Evolutionary conservation across 2,113 vertebrate species (phyloP), one percentile per base, ranked within the genome.

Genomic region (Corapipo altera): DNA sequence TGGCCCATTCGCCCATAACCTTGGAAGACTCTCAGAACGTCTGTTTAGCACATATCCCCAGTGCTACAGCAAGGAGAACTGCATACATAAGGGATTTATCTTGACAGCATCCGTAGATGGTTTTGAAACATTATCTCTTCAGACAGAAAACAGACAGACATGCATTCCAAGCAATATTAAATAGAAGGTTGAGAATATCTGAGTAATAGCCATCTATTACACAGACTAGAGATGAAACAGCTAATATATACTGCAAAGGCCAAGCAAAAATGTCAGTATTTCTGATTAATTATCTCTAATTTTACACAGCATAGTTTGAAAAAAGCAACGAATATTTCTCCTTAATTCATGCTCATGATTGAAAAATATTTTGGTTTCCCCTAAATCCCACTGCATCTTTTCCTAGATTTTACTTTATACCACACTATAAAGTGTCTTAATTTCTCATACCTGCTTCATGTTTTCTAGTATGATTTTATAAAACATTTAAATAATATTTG

Each of bases 1-100:
- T 0, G 30, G 16, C 18, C 39, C 26, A 5, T 67, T 57, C 0
- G 0, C 43, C 55, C 55, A 32, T 26, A 74, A 51, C 35, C 52
- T 41, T 3, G 4, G 35, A 48, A 59, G 41, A 23, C 41, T 57
- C 51, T 62, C 46, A 35, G 55, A 67, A 81, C 39, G 27, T 26
- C 59, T 62, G 3, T 35, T 74, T 24, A 67, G 69, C 23, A 70
- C 22, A 5, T 8, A 54, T 2, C 3, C 0, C 5, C 24, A 24
- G 32, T 44, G 70, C 32, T 58, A 76, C 21, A 52, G 78, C 16
- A 64, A 3, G 4, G 51, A 70, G 19, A 74, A 58, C 35, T 55
- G 46, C 78, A 59, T 28, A 30, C 32, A 7, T 15, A 65, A 52
- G 5, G 14, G 32, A 57, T 66, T 83, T 62, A 79, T 66, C 64